Evolutionary conservation across 1,140 invertebrate species (phyloP).

Genomic region (Panulirus ornatus): DNA sequence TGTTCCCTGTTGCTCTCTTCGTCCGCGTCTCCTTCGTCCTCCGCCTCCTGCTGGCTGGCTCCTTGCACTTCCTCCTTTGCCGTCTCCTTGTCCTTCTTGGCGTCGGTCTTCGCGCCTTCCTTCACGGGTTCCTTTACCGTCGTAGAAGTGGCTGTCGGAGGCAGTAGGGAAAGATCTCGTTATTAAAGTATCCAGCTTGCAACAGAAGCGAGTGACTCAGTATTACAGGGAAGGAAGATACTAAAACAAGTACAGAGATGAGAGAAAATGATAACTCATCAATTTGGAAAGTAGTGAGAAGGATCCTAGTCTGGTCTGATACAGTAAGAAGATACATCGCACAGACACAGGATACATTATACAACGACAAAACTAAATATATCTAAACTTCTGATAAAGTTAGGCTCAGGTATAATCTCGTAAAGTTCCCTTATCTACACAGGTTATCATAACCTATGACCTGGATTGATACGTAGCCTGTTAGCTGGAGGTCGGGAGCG

Average conservation of each 20-base stretch:
- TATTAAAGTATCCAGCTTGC: background rate
- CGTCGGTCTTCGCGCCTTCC: background rate
- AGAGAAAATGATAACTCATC: background rate
- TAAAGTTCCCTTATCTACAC: no score
- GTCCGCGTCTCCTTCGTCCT: background rate
- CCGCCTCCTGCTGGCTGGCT: background rate
- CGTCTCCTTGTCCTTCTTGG: slow-evolving; percentile 20
- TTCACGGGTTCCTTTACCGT: background rate
- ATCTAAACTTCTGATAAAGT: no score
- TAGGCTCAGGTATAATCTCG: no score
- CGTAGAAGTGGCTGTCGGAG: slow-evolving; percentile 11
- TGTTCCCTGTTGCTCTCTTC: background rate
- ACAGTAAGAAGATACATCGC: background rate
- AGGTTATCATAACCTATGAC: no score
- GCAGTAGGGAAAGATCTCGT: background rate
- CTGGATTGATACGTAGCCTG: no score
- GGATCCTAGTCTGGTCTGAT: background rate
- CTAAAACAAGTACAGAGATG: background rate
- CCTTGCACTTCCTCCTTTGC: background rate
- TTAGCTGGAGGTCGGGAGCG: no score
- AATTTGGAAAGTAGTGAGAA: background rate
- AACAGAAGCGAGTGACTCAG: background rate
- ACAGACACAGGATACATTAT: background rate
- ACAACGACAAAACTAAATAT: background rate
- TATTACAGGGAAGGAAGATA: background rate